Percentiles rank a stretch among this genome's conserved stretches.
These are phyloP conservation scores for Epizoanthus illoricatus DNA, from an alignment of 92 coral and sea anemone species.

Conservation along the genomic window DNA sequence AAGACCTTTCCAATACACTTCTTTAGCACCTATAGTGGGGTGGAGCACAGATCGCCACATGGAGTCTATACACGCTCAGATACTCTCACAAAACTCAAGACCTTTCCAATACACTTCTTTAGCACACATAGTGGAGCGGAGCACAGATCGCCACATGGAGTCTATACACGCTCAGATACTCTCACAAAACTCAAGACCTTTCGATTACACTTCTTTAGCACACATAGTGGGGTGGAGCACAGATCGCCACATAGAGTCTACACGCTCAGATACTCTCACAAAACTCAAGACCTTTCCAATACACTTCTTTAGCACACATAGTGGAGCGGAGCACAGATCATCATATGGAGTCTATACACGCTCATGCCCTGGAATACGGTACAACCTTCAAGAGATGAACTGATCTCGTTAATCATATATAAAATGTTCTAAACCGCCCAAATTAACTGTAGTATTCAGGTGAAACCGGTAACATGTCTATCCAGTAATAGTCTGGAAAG, in stretches of 20 bases:
- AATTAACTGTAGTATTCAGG: too few relatives aligned
- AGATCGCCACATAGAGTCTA: too few relatives aligned
- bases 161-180: background rate
- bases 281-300: conserved; percentile 9
- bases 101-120: background rate
- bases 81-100: conserved; percentile 28
- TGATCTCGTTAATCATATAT: too few relatives aligned
- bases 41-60: conserved; percentile 61
- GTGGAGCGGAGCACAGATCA: too few relatives aligned
- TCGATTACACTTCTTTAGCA: background rate
- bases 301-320: background rate
- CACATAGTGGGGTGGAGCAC: background rate
- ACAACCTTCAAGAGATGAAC: too few relatives aligned
- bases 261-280: conserved; percentile 44
- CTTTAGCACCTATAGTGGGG: background rate
- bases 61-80: conserved; percentile 83
- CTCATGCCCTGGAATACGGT: background rate
- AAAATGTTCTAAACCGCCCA: too few relatives aligned
- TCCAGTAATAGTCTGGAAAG: too few relatives aligned
- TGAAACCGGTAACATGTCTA: too few relatives aligned
- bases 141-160: background rate
- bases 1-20: conserved; percentile 6
- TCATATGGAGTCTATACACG: background rate
- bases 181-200: conserved; percentile 17
- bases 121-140: background rate